Percentiles rank a stretch among this genome's conserved stretches.
phyloP scores from a whole-genome alignment of 2,797 vertebrate genomes.

The Balearica regulorum region DNA sequence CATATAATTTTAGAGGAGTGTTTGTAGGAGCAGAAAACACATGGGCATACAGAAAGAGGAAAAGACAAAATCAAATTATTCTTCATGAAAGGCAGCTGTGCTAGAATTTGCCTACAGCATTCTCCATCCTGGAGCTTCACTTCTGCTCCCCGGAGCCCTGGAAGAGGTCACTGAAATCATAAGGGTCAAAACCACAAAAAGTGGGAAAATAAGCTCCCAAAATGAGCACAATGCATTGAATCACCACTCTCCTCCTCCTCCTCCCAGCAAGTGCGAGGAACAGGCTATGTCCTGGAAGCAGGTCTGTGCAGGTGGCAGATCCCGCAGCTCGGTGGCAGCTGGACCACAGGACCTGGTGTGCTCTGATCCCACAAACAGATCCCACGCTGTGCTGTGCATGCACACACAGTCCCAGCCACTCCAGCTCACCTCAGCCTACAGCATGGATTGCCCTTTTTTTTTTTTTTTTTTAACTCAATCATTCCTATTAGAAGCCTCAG shows the following conservation, averaged over 20 bases:
- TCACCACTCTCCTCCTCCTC: not conserved
- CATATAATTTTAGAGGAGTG: constrained; percentile 10
- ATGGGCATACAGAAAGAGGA: constrained; percentile 12
- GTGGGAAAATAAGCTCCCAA: not conserved
- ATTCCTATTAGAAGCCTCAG: not conserved
- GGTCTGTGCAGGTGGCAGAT: not conserved
- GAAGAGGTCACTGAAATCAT: not conserved
- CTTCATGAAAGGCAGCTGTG: not conserved
- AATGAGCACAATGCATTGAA: not conserved
- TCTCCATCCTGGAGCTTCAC: not conserved
- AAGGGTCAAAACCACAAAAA: not conserved
- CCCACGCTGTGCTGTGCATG: not conserved
- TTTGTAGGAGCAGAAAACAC: constrained; percentile 21
- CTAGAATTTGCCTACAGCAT: not conserved
- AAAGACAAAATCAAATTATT: constrained; percentile 24
- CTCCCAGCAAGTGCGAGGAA: not conserved
- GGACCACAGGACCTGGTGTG: not conserved
- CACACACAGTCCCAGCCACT: not conserved
- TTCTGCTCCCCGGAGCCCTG: not conserved
- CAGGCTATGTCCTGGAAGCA: not conserved
- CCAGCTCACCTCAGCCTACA: not conserved
- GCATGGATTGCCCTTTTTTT: not conserved
- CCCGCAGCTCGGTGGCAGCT: not conserved
- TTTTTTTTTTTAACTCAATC: not conserved
- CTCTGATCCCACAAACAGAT: not conserved